Evolutionary conservation across 2,797 vertebrate genomes (phyloP).

Genomic region (Spinus olivaceus): DNA sequence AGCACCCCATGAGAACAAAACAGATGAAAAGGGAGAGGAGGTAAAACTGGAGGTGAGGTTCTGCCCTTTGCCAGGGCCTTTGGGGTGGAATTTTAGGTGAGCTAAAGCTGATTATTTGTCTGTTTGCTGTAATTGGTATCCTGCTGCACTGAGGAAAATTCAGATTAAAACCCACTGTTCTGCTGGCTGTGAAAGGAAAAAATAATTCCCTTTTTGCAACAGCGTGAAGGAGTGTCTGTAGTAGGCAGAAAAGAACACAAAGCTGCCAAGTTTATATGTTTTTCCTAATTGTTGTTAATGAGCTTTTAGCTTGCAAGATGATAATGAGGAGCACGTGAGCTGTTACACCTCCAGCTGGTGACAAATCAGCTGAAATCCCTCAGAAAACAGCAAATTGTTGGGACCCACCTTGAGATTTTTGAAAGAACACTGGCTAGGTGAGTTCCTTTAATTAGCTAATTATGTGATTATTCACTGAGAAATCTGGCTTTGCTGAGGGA

Average conservation of each 20-base stretch:
- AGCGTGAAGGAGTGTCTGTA: background rate
- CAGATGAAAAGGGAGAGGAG: background rate
- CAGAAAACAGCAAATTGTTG: background rate
- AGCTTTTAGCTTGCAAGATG: conserved; percentile 38
- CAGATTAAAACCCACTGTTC: background rate
- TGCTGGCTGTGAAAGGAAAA: background rate
- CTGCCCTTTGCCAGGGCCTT: background rate
- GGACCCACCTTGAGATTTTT: background rate
- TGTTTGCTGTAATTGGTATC: background rate
- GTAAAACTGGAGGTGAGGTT: background rate
- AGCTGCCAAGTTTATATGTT: background rate
- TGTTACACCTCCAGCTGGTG: background rate
- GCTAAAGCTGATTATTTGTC: background rate
- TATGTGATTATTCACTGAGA: background rate
- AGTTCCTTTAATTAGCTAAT: background rate
- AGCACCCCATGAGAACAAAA: background rate
- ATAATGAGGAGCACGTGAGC: conserved; percentile 1
- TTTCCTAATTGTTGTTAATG: conserved; percentile 5
- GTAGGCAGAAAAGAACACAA: background rate
- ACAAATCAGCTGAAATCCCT: background rate
- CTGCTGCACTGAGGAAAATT: background rate
- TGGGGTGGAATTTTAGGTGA: background rate
- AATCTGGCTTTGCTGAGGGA: background rate
- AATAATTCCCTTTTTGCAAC: background rate
- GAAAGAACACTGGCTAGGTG: background rate